phyloP scores from a whole-genome alignment of 2,888 invertebrate species.

The Tineola bisselliella region DNA sequence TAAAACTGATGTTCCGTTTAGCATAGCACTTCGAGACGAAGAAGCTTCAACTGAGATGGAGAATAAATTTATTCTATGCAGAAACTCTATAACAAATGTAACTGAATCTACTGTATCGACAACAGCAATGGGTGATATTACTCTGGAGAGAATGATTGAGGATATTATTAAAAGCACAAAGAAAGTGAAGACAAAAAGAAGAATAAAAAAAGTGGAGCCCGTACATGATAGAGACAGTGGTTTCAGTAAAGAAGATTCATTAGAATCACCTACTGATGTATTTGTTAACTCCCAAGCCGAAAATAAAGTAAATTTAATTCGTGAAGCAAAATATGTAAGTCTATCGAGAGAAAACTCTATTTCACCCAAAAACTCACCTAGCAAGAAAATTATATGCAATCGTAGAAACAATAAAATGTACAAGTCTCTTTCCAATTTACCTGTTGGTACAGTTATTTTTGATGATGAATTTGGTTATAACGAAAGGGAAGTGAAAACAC shows the following conservation, averaged over 20 bases:
- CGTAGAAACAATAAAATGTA: background rate
- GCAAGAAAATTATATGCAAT: constrained; percentile 32
- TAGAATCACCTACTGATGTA: constrained; percentile 42
- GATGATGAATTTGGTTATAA: constrained; percentile 59
- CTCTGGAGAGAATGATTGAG: constrained; percentile 70
- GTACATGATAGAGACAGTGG: constrained; percentile 22
- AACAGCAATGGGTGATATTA: constrained; percentile 62
- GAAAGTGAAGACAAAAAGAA: constrained; percentile 51
- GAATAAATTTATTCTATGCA: constrained; percentile 54
- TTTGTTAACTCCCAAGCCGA: constrained; percentile 54
- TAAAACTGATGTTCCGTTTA: constrained; percentile 53
- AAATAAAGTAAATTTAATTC: constrained; percentile 50
- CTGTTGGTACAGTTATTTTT: constrained; percentile 54
- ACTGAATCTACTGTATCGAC: constrained; percentile 58
- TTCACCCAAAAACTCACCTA: constrained; percentile 48
- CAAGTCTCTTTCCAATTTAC: constrained; percentile 33
- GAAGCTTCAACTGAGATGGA: constrained; percentile 60
- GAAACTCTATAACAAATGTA: constrained; percentile 40
- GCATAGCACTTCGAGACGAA: constrained; percentile 49
- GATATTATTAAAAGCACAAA: constrained; percentile 70
- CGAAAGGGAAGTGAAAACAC: constrained; percentile 61
- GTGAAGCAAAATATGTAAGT: constrained; percentile 53
- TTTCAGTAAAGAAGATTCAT: constrained; percentile 30
- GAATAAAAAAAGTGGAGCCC: constrained; percentile 36
- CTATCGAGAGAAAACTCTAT: constrained; percentile 55